Evolutionary conservation across 2,113 vertebrate species (phyloP), one percentile per base, ranked within the genome.

Genomic region (Ochotona princeps): DNA sequence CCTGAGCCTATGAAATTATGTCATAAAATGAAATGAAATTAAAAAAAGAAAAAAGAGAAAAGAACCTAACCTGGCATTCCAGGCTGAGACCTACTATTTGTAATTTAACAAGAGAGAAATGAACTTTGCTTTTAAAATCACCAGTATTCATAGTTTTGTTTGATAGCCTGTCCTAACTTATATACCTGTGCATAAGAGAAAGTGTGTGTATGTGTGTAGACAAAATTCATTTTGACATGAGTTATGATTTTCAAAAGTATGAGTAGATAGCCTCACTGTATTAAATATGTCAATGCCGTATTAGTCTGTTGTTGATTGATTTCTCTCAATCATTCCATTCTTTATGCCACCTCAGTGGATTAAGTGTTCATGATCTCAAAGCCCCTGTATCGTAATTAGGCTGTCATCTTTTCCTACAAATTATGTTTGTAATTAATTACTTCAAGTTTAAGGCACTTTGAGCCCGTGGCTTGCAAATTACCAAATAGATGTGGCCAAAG

Each of bases 271-370:
- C 63, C 74, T 4, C 13, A 60, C 7, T 79, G 25, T 51, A 79
- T 87, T 73, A 67, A 44, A 83, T 94, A 25, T 90, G 72, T 32
- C 35, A 79, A 82, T 91, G 60, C 21, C 32, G 72, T 82, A 78
- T 94, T 57, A 93, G 23, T 60, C 32, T 74, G 49, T n/a, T 44
- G 1, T 79, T 35, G 47, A n/a, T 80, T 95, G 4, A 26, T 81
- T 83, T 69, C 23, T 83, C 49, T 54, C 84, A 15, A 81, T 20
- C 2, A 7, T 74, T 65, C 14, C 60, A 18, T 78, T 74, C 30
- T 66, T 63, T 13, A 21, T 72, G 30, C 28, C 12, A 32, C 30
- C 30, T 78, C 35, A 69, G 3, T n/a, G 67, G 30, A 49, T 81
- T 32, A 75, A 74, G 12, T 21, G 15, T 13, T 84, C 14, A 25